Evolutionary conservation across 2,113 vertebrate species (phyloP).

Genomic region (Tiliqua scincoides): DNA sequence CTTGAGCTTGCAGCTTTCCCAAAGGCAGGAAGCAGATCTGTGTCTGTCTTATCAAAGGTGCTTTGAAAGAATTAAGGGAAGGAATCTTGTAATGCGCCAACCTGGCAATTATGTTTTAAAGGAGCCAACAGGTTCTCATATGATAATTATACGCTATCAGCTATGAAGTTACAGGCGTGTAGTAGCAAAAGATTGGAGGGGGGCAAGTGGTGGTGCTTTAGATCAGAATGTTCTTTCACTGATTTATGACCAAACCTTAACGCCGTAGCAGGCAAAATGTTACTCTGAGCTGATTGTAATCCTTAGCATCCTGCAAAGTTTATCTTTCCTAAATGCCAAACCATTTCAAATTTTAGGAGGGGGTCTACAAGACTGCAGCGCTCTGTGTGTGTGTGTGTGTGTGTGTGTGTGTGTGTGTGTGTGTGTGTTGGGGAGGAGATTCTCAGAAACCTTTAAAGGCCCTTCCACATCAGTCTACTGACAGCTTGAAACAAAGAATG

Average conservation of each 20-base stretch:
- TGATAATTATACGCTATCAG: slow-evolving; percentile 51
- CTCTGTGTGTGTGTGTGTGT: too few species aligned
- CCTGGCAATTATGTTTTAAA: slow-evolving; percentile 56
- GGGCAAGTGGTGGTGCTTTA: slow-evolving; percentile 50
- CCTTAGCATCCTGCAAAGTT: not conserved
- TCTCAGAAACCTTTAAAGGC: not conserved
- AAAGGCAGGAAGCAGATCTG: not conserved
- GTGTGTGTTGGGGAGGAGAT: not conserved
- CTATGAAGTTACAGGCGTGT: slow-evolving; percentile 46
- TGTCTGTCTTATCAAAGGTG: not conserved
- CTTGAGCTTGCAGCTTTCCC: not conserved
- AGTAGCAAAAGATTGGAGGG: slow-evolving; percentile 28
- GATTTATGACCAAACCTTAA: slow-evolving; percentile 59
- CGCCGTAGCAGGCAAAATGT: slow-evolving; percentile 22
- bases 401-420: too few species aligned
- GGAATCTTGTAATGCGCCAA: slow-evolving; percentile 12
- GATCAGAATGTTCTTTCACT: slow-evolving; percentile 39
- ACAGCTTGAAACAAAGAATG: too few species aligned
- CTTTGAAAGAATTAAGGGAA: slow-evolving; percentile 28
- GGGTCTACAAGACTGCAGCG: not conserved
- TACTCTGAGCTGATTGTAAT: not conserved
- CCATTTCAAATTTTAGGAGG: not conserved
- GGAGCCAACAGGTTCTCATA: slow-evolving; percentile 37
- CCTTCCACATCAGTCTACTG: too few species aligned
- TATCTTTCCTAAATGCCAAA: not conserved